Percentiles rank a stretch among this genome's conserved stretches.
Conservation (phyloP, 2,797 vertebrate species). For the Chelmon rostratus region DNA sequence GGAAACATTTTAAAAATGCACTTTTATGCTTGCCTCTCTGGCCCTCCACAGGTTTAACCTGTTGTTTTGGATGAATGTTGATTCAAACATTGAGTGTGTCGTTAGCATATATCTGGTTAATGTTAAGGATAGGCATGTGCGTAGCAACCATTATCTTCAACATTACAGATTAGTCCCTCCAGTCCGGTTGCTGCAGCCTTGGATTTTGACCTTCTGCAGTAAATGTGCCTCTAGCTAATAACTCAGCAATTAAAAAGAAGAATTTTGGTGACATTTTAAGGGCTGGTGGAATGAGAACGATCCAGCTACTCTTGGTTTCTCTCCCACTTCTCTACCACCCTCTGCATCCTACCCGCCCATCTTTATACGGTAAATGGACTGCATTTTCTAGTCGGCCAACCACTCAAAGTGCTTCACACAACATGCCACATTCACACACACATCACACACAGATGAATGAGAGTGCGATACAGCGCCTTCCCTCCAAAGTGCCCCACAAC, state of each 20-base stretch:
- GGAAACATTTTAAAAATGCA: not conserved
- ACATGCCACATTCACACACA: too few relatives aligned
- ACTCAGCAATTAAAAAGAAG: not conserved
- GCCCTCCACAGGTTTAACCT: not conserved
- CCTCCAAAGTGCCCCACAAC: too few relatives aligned
- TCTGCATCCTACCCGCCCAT: not conserved
- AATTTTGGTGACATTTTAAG: not conserved
- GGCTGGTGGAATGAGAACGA: not conserved
- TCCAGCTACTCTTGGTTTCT: not conserved
- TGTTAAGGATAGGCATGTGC: too few relatives aligned
- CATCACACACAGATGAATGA: too few relatives aligned
- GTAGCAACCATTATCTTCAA: not conserved
- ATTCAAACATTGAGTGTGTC: conserved; percentile 1
- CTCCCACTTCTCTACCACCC: not conserved
- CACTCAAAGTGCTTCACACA: too few relatives aligned
- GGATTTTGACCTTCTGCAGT: not conserved
- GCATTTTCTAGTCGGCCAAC: too few relatives aligned
- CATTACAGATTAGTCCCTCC: not conserved
- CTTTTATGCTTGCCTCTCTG: not conserved
- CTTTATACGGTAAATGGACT: not conserved
- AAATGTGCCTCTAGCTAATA: not conserved
- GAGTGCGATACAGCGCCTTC: too few relatives aligned
- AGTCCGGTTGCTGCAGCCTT: not conserved
- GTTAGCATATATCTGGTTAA: not conserved
- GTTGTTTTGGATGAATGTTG: not conserved